These are phyloP conservation scores for Coptodon rendalli DNA, from an alignment of 2,113 vertebrate species.

Conservation along the genomic window DNA sequence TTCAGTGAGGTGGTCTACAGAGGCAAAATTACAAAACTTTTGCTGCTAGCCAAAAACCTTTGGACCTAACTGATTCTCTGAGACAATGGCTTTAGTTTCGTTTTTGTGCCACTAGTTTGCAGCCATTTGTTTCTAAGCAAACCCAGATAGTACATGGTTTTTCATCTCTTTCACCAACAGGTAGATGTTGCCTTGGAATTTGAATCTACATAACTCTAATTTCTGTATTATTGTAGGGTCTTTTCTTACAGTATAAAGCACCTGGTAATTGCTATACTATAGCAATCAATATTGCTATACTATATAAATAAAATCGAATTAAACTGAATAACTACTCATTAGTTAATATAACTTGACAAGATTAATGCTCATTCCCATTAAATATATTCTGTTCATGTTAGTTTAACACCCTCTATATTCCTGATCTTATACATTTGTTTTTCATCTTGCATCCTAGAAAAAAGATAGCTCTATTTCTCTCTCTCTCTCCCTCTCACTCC, in stretches of 20 bases:
- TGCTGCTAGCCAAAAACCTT: neutral
- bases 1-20: neutral
- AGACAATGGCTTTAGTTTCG: neutral
- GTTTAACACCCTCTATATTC: rapidly evolving
- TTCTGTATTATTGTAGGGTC: neutral
- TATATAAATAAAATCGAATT: neutral
- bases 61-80: neutral
- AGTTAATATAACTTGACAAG: neutral
- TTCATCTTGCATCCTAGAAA: neutral
- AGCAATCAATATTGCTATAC: neutral
- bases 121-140: neutral
- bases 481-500: neutral
- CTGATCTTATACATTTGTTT: neutral
- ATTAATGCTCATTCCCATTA: neutral
- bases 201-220: neutral
- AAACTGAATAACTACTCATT: neutral
- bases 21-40: neutral
- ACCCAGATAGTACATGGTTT: neutral
- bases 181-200: neutral
- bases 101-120: neutral
- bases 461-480: neutral
- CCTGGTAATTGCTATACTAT: neutral
- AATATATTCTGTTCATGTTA: neutral
- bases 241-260: neutral
- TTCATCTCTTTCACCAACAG: neutral